These are phyloP conservation scores for Hemiscyllium ocellatum DNA, from an alignment of 2,113 vertebrate species.

Conservation along the genomic window DNA sequence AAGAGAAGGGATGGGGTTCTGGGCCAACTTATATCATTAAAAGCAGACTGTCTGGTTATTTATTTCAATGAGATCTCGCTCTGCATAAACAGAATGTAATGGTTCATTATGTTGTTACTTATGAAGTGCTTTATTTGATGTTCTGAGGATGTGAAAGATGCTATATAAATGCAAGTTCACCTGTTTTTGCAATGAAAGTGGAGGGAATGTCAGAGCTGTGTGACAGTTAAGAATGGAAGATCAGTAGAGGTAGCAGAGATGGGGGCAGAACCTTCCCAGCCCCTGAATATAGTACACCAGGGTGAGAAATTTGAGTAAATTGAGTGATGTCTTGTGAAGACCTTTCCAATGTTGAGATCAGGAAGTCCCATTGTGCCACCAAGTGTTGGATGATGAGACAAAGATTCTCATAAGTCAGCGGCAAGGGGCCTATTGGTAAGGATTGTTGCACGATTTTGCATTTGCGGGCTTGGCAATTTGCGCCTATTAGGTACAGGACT, in stretches of 20 bases:
- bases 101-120: neutral
- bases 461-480: too few relatives aligned
- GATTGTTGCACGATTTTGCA: too few relatives aligned
- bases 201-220: neutral
- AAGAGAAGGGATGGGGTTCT: neutral
- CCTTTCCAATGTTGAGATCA: too few relatives aligned
- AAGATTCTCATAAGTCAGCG: too few relatives aligned
- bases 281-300: too few relatives aligned
- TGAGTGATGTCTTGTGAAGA: too few relatives aligned
- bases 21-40: neutral
- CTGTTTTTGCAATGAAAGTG: neutral
- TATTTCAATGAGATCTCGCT: neutral
- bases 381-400: too few relatives aligned
- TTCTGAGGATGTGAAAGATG: neutral
- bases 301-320: too few relatives aligned
- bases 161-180: neutral
- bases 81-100: neutral
- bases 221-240: neutral
- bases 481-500: too few relatives aligned
- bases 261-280: too few relatives aligned
- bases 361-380: too few relatives aligned
- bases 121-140: neutral
- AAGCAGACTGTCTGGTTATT: neutral
- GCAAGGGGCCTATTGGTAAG: too few relatives aligned
- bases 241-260: neutral